Percentiles rank a stretch among this genome's conserved stretches.
Evolutionary conservation across 2,888 invertebrate genomes (phyloP).

Genomic region (Leucophenga montana): DNA sequence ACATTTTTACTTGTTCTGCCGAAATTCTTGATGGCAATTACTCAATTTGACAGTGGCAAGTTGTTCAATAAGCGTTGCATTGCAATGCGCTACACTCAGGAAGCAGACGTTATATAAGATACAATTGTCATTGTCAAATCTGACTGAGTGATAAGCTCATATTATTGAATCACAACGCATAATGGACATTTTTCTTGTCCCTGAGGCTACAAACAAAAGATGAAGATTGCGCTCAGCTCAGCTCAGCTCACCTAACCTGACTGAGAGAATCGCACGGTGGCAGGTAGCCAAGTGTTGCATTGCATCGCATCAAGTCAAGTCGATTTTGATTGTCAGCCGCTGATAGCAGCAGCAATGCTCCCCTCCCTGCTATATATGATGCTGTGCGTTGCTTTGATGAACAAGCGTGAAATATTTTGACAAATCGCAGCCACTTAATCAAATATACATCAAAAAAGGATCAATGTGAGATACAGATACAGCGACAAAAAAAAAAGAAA

Average conservation of each 20-base stretch:
- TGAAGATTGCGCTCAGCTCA: constrained; percentile 2
- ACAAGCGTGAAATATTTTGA: constrained; percentile 66
- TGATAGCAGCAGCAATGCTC: constrained; percentile 32
- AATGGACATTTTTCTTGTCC: constrained; percentile 59
- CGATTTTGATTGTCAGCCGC: constrained; percentile 45
- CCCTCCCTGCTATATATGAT: constrained; percentile 46
- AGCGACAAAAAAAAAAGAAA: constrained; percentile 3
- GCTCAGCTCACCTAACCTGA: constrained; percentile 17
- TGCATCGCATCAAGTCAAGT: not conserved
- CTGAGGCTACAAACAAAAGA: constrained; percentile 24
- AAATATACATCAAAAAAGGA: constrained; percentile 65
- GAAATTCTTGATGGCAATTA: constrained; percentile 1
- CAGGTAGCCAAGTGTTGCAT: constrained; percentile 59
- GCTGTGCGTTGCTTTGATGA: constrained; percentile 29
- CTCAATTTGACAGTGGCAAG: constrained; percentile 19
- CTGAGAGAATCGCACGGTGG: constrained; percentile 58
- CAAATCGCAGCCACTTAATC: constrained; percentile 69
- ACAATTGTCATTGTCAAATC: constrained; percentile 8
- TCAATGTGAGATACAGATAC: constrained; percentile 47
- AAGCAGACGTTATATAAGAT: not conserved
- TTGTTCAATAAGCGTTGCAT: not conserved
- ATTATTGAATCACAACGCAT: constrained; percentile 63
- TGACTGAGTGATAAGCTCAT: constrained; percentile 15
- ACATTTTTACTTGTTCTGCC: too few species aligned
- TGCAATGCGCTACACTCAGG: not conserved